phyloP scores from a whole-genome alignment of 2,113 vertebrate species.

The Phyllostomus discolor region DNA sequence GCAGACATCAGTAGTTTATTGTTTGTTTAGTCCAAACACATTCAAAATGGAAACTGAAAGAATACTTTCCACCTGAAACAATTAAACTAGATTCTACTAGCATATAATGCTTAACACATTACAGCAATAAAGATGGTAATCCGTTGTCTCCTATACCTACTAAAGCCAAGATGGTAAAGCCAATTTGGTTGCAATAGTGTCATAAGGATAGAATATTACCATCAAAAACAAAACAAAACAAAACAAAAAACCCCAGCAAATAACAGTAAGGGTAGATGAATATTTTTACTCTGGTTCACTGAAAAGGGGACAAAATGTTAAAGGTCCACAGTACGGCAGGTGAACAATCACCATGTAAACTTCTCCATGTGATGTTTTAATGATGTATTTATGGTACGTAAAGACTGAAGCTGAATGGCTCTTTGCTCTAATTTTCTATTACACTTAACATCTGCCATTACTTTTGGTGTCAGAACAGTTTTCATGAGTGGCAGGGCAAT shows the following conservation, averaged over 20 bases:
- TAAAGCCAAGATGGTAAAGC: constrained; percentile 86
- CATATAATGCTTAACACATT: constrained; percentile 91
- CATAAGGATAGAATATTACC: constrained; percentile 85
- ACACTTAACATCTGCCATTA: constrained; percentile 59
- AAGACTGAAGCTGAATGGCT: constrained; percentile 85
- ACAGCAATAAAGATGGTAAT: constrained; percentile 89
- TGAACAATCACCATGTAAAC: constrained; percentile 82
- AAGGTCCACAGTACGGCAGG: constrained; percentile 83
- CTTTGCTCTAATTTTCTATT: constrained; percentile 75
- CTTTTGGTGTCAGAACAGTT: constrained; percentile 72
- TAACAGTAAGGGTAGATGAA: constrained; percentile 81
- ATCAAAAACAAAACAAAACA: constrained; percentile 61
- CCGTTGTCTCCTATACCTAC: constrained; percentile 85
- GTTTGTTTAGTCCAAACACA: constrained; percentile 98
- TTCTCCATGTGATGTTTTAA: constrained; percentile 73
- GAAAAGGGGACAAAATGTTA: constrained; percentile 75
- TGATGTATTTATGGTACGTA: constrained; percentile 73
- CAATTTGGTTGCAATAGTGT: constrained; percentile 81
- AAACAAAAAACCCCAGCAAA: constrained; percentile 70
- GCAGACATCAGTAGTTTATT: constrained; percentile 99
- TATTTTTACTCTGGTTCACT: constrained; percentile 80
- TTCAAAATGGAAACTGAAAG: constrained; percentile 90
- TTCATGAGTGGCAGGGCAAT: constrained; percentile 66
- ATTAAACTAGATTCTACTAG: constrained; percentile 87
- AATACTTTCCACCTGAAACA: constrained; percentile 91